Conservation (phyloP, 1,140 invertebrate species). For the Drosophila fuyamai region DNA sequence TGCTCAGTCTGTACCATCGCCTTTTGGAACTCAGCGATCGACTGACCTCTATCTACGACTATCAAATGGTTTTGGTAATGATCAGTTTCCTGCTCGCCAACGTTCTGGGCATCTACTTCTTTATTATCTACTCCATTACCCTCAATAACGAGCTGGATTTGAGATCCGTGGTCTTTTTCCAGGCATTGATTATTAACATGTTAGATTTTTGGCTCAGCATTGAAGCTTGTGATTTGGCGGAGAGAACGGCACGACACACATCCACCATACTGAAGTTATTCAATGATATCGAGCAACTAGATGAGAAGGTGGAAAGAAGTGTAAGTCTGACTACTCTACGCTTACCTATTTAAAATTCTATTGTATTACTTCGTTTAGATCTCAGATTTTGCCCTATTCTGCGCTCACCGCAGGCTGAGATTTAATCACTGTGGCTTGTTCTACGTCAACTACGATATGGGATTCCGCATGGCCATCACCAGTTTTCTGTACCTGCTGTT, state of each 20-base stretch:
- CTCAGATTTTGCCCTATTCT: conserved; percentile 35
- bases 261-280: conserved; percentile 45
- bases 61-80: conserved; percentile 2
- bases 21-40: not conserved
- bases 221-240: conserved; percentile 38
- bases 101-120: conserved; percentile 2
- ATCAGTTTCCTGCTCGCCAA: not conserved
- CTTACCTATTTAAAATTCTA: rapidly evolving
- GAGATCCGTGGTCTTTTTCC: not conserved
- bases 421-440: conserved; percentile 54
- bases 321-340: conserved; percentile 18
- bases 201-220: conserved; percentile 57
- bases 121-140: conserved; percentile 1
- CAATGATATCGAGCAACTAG: conserved; percentile 13
- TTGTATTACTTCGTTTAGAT: conserved; percentile 2
- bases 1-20: not conserved
- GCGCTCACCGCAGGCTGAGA: conserved; percentile 37
- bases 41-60: not conserved
- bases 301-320: conserved; percentile 20
- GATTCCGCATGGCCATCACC: conserved; percentile 37
- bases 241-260: conserved; percentile 23
- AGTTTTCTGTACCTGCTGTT: conserved; percentile 39
- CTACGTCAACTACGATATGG: conserved; percentile 46
- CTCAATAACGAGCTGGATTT: not conserved
- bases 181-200: conserved; percentile 30